Percentiles rank a stretch among this genome's conserved stretches.
These are phyloP conservation scores for Ruditapes philippinarum DNA, from an alignment of 1,140 invertebrate species.

Conservation along the genomic window DNA sequence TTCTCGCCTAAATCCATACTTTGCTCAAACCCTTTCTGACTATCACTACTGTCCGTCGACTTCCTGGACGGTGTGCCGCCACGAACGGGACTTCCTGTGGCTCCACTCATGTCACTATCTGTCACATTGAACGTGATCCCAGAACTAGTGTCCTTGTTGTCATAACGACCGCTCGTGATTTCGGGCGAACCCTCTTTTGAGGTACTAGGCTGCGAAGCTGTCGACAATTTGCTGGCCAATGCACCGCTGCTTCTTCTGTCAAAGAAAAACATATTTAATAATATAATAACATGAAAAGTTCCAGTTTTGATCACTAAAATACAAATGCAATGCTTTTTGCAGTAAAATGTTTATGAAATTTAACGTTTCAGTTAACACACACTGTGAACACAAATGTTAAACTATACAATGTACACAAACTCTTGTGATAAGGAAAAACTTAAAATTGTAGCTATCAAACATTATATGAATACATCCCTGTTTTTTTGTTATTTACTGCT, in stretches of 20 bases:
- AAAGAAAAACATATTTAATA: no score
- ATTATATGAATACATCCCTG: no score
- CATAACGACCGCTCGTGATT: background rate
- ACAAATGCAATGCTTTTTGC: no score
- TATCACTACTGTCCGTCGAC: slow-evolving; percentile 51
- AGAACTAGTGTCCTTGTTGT: background rate
- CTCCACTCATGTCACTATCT: slow-evolving; percentile 5
- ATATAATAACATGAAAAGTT: no score
- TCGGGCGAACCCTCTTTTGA: slow-evolving; percentile 33
- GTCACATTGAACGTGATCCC: background rate
- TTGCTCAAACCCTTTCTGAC: slow-evolving; percentile 24
- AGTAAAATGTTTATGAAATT: no score
- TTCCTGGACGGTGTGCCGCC: background rate
- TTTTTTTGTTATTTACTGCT: no score
- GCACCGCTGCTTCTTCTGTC: slow-evolving; percentile 4
- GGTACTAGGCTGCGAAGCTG: background rate
- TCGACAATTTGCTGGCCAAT: background rate
- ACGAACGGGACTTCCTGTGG: background rate
- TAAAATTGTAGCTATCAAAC: no score
- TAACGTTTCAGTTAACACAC: no score
- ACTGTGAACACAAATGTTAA: no score
- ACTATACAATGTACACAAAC: no score
- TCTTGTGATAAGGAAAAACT: no score
- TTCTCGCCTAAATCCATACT: slow-evolving; percentile 41
- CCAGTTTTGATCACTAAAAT: no score